Evolutionary conservation across 2,797 vertebrate species (phyloP), one percentile per base, ranked within the genome.

Genomic region (Leptodactylus fallax): DNA sequence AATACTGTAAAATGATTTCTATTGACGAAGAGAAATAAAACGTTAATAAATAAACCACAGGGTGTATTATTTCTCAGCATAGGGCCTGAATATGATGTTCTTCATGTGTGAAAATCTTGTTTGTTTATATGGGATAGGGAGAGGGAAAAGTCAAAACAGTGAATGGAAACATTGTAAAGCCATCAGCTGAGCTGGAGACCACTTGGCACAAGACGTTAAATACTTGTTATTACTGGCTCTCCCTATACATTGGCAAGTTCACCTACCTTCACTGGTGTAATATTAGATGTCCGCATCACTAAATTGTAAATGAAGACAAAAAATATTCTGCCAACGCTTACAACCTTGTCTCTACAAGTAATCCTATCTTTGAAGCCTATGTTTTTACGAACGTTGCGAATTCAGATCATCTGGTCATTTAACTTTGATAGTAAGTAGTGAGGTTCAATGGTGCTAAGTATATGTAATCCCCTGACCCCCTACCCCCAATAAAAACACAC

Each of bases 91-190:
- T 85, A 82, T 85, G 83, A 88, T 88, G 84, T 83, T 86, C 79
- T 86, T 86, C 36, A 82, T 89, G 88, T 82, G 84, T 86, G 79
- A 86, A 89, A 86, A 83, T 89, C 53, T 60, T 85, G 84, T 83
- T 89, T 86, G 79, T 86, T 89, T 85, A 86, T 89, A 71, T 67
- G 84, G 83, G 49, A 74, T 53, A 78, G 25, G 60, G 51, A 87
- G 45, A 45, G 36, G 78, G 61, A 80, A 88, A 85, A 86, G 74
- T 83, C 12, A 72, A 82, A 81, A 83, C 55, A 86, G 65, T 89
- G 84, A 89, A 86, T 89, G 81, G 85, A 83, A 86, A 86, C 80
- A 63, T 83, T 89, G 88, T 89, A 78, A 49, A 83, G 16, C 36
- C 55, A 83, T 89, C 51, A 89, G 61, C 84, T 89, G 84, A 58